Evolutionary conservation across 2,888 invertebrate genomes (phyloP).

Genomic region (Hypomecis punctinalis): DNA sequence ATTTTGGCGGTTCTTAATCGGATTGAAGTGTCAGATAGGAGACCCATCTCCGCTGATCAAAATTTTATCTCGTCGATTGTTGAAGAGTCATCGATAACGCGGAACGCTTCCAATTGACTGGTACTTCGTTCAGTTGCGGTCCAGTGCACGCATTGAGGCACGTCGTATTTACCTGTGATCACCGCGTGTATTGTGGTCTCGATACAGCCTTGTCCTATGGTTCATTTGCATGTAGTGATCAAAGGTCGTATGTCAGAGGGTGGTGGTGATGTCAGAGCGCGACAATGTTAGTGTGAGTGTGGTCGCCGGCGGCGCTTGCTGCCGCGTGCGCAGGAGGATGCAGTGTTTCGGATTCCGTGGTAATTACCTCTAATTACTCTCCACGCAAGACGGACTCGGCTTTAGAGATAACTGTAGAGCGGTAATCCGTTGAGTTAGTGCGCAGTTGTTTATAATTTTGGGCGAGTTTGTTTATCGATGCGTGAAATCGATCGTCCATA

Average conservation of each 20-base stretch:
- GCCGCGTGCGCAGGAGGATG: slow-evolving; percentile 79
- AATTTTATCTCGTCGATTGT: slow-evolving; percentile 67
- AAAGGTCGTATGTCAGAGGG: slow-evolving; percentile 69
- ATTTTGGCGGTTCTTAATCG: slow-evolving; percentile 18
- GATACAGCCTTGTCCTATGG: slow-evolving; percentile 47
- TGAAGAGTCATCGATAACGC: slow-evolving; percentile 62
- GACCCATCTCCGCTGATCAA: slow-evolving; percentile 60
- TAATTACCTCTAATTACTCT: slow-evolving; percentile 56
- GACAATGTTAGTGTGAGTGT: slow-evolving; percentile 73
- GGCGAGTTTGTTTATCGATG: slow-evolving; percentile 39
- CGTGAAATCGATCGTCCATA: slow-evolving; percentile 60
- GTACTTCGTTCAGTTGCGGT: slow-evolving; percentile 61
- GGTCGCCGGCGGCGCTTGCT: slow-evolving; percentile 68
- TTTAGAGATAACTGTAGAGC: slow-evolving; percentile 14
- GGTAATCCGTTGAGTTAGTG: slow-evolving; percentile 8
- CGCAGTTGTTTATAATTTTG: slow-evolving; percentile 27
- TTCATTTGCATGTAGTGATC: slow-evolving; percentile 49
- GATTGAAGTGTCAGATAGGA: slow-evolving; percentile 50
- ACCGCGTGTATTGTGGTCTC: slow-evolving; percentile 49
- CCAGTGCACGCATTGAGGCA: slow-evolving; percentile 59
- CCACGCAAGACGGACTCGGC: slow-evolving; percentile 32
- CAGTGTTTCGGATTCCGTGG: slow-evolving; percentile 81
- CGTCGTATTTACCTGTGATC: slow-evolving; percentile 32
- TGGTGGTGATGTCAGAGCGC: slow-evolving; percentile 73
- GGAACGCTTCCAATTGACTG: slow-evolving; percentile 52